phyloP scores from a whole-genome alignment of 2,888 invertebrate genomes.

The Andrena minutula region DNA sequence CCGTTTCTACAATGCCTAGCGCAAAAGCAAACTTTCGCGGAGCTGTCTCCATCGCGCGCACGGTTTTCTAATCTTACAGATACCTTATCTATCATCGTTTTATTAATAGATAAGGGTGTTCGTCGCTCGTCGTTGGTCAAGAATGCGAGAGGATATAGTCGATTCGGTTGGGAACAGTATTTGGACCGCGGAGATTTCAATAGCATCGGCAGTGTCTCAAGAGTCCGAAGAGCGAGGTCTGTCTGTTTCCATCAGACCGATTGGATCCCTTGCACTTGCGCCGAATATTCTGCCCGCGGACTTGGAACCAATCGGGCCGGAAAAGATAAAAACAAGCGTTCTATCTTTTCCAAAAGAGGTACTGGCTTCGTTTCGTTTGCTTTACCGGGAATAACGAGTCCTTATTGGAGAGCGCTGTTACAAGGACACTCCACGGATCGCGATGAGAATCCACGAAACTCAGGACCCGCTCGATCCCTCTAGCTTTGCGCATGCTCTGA shows the following conservation, averaged over 20 bases:
- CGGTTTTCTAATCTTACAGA: neutral
- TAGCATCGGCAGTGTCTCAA: constrained; percentile 30
- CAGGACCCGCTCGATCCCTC: neutral
- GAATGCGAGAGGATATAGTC: constrained; percentile 67
- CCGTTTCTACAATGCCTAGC: too few species aligned
- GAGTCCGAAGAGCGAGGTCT: constrained; percentile 9
- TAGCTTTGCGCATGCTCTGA: neutral
- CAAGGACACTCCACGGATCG: neutral
- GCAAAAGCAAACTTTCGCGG: neutral
- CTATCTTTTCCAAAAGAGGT: constrained; percentile 59
- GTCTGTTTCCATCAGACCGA: constrained; percentile 10
- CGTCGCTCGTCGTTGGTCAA: constrained; percentile 45
- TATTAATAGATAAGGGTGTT: constrained; percentile 55
- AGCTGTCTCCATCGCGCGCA: neutral
- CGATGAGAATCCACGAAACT: neutral
- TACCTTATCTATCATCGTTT: neutral
- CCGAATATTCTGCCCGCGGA: constrained; percentile 6
- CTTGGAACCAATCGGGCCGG: constrained; percentile 2
- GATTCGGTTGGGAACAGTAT: constrained; percentile 39
- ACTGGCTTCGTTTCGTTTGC: neutral
- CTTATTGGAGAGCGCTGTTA: neutral
- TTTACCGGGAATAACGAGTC: neutral
- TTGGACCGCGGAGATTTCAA: constrained; percentile 70
- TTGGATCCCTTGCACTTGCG: neutral
- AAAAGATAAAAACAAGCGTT: constrained; percentile 38